These are phyloP conservation scores for Thalassaphorura encarpata DNA, from an alignment of 1,140 invertebrate species.

Conservation along the genomic window DNA sequence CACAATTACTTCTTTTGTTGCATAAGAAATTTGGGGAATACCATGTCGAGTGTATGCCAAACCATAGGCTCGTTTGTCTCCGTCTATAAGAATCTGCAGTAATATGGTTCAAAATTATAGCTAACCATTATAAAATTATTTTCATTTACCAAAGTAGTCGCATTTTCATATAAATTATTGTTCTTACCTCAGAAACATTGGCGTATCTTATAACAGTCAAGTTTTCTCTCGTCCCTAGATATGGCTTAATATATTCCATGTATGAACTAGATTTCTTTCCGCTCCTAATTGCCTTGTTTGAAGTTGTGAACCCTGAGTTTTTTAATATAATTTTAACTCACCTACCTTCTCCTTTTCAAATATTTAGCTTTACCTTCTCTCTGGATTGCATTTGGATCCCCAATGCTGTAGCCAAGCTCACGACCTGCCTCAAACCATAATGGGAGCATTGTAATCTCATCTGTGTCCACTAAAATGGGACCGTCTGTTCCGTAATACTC, in stretches of 20 bases:
- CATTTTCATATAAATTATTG: no score
- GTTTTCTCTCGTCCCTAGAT: neutral
- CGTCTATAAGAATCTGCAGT: neutral
- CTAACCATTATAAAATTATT: neutral
- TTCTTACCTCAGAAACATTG: constrained; percentile 3
- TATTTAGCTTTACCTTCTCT: neutral
- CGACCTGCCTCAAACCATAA: neutral
- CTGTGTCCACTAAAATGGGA: neutral
- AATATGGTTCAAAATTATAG: neutral
- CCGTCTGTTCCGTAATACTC: neutral
- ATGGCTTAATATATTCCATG: constrained; percentile 1
- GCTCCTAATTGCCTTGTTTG: neutral
- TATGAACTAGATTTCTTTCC: constrained; percentile 3
- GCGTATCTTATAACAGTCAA: neutral
- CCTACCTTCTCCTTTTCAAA: neutral
- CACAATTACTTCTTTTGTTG: constrained; percentile 57
- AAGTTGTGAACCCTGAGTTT: neutral
- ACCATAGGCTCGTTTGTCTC: neutral
- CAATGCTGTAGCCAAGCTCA: constrained; percentile 4
- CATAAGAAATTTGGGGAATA: constrained; percentile 23
- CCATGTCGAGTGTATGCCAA: neutral
- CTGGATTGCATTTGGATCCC: constrained; percentile 6
- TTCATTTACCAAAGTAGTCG: no score
- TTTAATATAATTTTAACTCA: neutral
- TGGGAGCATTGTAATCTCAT: neutral